These are phyloP conservation scores for Tragopan temminckii DNA, from an alignment of 2,797 vertebrate species.

Conservation along the genomic window DNA sequence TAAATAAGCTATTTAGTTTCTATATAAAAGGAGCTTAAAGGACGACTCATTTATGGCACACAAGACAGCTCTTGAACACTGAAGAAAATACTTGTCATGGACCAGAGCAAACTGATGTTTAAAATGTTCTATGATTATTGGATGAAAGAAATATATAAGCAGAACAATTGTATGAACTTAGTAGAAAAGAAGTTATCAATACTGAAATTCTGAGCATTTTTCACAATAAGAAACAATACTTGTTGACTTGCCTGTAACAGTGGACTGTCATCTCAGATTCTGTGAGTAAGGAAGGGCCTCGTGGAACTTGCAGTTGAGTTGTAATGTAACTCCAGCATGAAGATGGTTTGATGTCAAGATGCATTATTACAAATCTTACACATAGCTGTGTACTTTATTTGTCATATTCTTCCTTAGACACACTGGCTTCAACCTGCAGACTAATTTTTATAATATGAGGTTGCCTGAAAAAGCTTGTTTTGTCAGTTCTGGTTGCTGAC, in stretches of 20 bases:
- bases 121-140: not conserved
- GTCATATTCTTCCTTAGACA: conserved; percentile 5
- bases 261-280: conserved; percentile 11
- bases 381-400: conserved; percentile 16
- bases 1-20: not conserved
- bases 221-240: conserved; percentile 10
- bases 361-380: not conserved
- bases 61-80: not conserved
- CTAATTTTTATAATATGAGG: not conserved
- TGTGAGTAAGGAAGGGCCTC: conserved; percentile 16
- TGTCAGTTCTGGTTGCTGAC: not conserved
- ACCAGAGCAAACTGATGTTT: not conserved
- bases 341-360: conserved; percentile 41
- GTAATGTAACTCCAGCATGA: not conserved
- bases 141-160: not conserved
- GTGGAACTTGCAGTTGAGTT: conserved; percentile 24
- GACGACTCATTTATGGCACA: not conserved
- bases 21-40: not conserved
- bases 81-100: not conserved
- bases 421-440: not conserved
- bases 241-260: conserved; percentile 1
- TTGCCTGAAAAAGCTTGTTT: not conserved
- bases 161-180: not conserved
- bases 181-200: not conserved
- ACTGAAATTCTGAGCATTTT: conserved; percentile 13